A percentile compares a stretch with the other conserved stretches of the same genome.
phyloP scores from a whole-genome alignment of 1,140 invertebrate genomes.

The Danaus melanippus region DNA sequence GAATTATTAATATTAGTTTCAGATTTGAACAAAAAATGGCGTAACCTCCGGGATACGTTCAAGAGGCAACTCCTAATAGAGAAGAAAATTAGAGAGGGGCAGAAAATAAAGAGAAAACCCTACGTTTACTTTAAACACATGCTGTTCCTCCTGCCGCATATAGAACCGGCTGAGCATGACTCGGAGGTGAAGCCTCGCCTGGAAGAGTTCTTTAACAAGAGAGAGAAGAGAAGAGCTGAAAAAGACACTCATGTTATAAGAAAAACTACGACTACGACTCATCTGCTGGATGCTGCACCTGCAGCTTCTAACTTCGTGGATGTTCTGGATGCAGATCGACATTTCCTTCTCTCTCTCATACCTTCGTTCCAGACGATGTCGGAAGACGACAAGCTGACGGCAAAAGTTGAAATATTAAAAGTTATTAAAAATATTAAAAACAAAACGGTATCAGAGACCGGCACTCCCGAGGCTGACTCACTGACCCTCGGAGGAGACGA shows the following conservation, averaged over 20 bases:
- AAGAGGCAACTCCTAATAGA: conserved; percentile 30
- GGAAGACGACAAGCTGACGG: conserved; percentile 37
- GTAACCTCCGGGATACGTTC: conserved; percentile 40
- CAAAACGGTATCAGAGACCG: neutral
- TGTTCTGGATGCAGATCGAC: conserved; percentile 38
- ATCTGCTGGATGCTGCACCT: neutral
- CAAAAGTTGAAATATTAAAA: conserved; percentile 42
- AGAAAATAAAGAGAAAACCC: conserved; percentile 25
- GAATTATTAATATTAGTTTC: conserved; percentile 15
- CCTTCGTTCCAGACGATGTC: conserved; percentile 35
- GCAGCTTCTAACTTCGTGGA: conserved; percentile 1
- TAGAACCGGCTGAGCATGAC: conserved; percentile 12
- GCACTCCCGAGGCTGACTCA: conserved; percentile 6
- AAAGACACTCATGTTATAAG: too few relatives aligned
- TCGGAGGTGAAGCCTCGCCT: conserved; percentile 15
- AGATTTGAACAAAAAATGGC: conserved; percentile 39
- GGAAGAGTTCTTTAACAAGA: conserved; percentile 17
- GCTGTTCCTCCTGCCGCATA: conserved; percentile 33
- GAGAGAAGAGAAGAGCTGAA: conserved; percentile 10
- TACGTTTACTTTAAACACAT: conserved; percentile 46
- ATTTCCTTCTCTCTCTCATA: conserved; percentile 38
- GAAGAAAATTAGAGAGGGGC: conserved; percentile 26
- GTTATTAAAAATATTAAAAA: conserved; percentile 21
- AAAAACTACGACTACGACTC: too few relatives aligned
- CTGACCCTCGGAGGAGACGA: conserved; percentile 8